phyloP scores from a whole-genome alignment of 2,888 invertebrate species.

The Automeris io region DNA sequence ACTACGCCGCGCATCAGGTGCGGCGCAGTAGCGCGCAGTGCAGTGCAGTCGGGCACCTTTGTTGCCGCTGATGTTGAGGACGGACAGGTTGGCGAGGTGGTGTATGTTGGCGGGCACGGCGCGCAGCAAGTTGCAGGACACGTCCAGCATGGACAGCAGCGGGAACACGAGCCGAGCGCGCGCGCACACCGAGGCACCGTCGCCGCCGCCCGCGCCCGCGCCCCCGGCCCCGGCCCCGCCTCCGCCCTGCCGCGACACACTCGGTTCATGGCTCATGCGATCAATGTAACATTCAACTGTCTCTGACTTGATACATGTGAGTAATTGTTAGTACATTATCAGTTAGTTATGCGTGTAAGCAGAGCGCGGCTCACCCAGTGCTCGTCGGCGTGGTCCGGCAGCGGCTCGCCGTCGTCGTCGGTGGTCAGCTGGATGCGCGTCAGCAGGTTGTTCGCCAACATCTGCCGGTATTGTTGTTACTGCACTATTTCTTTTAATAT shows the following conservation, averaged over 20 bases:
- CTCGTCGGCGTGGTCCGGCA: conserved; percentile 64
- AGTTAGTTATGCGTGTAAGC: too few relatives aligned
- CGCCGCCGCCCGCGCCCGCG: neutral
- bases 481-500: too few relatives aligned
- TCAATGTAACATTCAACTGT: too few relatives aligned
- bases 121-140: conserved; percentile 87
- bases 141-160: conserved; percentile 94
- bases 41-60: conserved; percentile 54
- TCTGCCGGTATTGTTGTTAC: too few relatives aligned
- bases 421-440: conserved; percentile 88
- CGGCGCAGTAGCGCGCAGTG: too few relatives aligned
- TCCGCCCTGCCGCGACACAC: conserved; percentile 22
- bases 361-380: conserved; percentile 81
- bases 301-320: too few relatives aligned
- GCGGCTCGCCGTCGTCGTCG: conserved; percentile 82
- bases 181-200: too few relatives aligned
- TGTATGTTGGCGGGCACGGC: conserved; percentile 90
- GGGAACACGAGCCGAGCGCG: conserved; percentile 95
- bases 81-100: conserved; percentile 92
- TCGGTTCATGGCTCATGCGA: too few relatives aligned
- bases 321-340: too few relatives aligned
- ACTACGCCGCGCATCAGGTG: too few relatives aligned
- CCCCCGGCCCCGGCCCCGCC: conserved; percentile 9
- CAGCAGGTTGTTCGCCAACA: conserved; percentile 91
- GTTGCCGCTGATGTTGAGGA: conserved; percentile 94